Evolutionary conservation across 2,113 vertebrate genomes (phyloP).

Genomic region (Acinonyx jubatus): DNA sequence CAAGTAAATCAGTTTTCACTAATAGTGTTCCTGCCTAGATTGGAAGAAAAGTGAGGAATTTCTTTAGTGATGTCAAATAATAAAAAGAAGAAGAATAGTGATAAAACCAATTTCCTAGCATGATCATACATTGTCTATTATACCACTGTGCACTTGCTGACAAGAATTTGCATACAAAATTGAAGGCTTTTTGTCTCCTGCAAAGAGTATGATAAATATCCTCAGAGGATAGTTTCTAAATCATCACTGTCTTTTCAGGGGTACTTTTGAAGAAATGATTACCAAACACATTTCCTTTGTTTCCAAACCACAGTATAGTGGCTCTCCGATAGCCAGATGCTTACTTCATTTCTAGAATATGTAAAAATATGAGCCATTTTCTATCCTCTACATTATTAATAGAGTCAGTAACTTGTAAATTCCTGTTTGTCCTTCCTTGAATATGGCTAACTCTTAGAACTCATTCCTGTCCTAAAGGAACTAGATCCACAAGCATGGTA

Average conservation of each 20-base stretch:
- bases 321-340: conserved; percentile 24
- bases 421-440: background rate
- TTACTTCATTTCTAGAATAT: conserved; percentile 36
- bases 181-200: conserved; percentile 66
- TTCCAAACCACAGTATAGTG: conserved; percentile 36
- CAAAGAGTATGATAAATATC: conserved; percentile 72
- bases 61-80: conserved; percentile 26
- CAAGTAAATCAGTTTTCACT: background rate
- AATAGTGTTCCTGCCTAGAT: background rate
- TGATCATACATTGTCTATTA: conserved; percentile 44
- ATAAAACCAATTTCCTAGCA: conserved; percentile 8
- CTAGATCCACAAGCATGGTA: background rate
- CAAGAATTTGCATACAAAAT: conserved; percentile 72
- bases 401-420: background rate
- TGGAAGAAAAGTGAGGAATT: background rate
- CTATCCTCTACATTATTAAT: conserved; percentile 29
- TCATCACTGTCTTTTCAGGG: conserved; percentile 49
- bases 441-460: background rate
- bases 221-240: conserved; percentile 70
- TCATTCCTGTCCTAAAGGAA: background rate
- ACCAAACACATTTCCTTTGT: conserved; percentile 54
- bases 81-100: background rate
- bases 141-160: conserved; percentile 56
- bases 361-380: conserved; percentile 27
- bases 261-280: conserved; percentile 70